Base-by-base conservation (phyloP, 2,113 vertebrate genomes). In the Rhea americana region DNA sequence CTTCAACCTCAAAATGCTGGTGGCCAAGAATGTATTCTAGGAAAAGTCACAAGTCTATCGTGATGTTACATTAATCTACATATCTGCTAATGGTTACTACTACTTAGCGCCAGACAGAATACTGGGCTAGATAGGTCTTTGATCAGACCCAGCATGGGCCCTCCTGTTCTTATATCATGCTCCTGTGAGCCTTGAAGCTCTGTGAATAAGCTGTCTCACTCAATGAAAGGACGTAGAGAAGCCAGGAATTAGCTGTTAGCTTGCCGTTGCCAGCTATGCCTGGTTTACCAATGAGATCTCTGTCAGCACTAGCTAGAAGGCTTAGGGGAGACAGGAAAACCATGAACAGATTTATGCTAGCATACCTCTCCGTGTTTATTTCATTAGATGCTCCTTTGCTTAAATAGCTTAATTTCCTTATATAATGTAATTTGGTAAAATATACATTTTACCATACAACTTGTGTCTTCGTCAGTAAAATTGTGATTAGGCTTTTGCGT, bases 41-140 rank as follows among this genome's bases (percentile, higher is more conserved):
- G 30, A 91, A 86, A 28, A 79, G 32, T 8, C 48, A 65, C 48
- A 55, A 17, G 28, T 37, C 21, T 59, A 24, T 43, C 55, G 41
- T 11, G 37, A 30, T 67, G 53, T n/a, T 84, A 5, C 67, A 56
- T 25, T 43, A 25, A 65, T 72, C 37, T 66, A 13, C 0, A 0
- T 20, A 61, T 32, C 61, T 84, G 56, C 81, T 75, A 67, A 70
- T 2, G 12, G 80, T 9, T 32, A 59, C 68, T 32, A 58, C 17
- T 66, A 58, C 55, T 58, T 58, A 58, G 28, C 32, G 55, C 48
- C 30, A 87, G 47, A 30, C 19, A 80, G 78, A 90, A 88, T 2
- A 11, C n/a, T 72, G 67, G 17, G 72, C 24, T 77, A 41, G 30
- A 66, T 14, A 41, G 50, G 56, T 32, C 79, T 85, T 95, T 62